Evolutionary conservation across 2,888 invertebrate species (phyloP), one percentile per base, ranked within the genome.

Genomic region (Microplitis deprimator): DNA sequence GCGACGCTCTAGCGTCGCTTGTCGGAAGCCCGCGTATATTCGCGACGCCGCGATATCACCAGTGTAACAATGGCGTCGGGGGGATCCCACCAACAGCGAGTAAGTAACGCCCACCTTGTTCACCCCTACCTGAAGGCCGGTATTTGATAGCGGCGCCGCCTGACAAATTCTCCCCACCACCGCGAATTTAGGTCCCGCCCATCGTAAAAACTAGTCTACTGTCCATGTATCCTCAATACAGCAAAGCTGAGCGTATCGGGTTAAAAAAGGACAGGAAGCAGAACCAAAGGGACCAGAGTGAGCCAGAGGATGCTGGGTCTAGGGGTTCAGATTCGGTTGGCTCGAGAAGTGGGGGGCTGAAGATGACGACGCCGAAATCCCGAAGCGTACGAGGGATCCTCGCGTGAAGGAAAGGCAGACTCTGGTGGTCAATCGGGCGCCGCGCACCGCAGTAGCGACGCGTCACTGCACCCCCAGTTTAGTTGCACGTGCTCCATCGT

Each of bases 341-440:
- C 67, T 77, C 75, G 65, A 67, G 77, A 68, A 74, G 73, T 76
- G 79, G 78, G 74, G 76, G 75, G 67, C 79, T 77, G 71, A 74
- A 78, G 79, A 80, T 76, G 79, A 79, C 79, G 76, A 79, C 76
- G 78, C 77, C 80, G 81, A 80, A 80, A 77, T 77, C 79, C 77
- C 76, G 73, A 59, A 60, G 20, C 29, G 81, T 78, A 79, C 79
- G 75, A 79, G 77, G 73, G 73, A 73, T 73, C 73, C 73, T 84
- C 85, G 85, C 84, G 85, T 85, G 85, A 84, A 84, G 86, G 85
- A 82, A 79, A 80, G 86, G 84, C 89, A 90, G 90, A 89, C 87
- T 87, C 88, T 85, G 87, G 85, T 89, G 89, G 89, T 89, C 89
- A 88, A 89, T 88, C 89, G 89, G 87, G 88, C 86, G 86, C 85